Conservation (phyloP, 2,888 invertebrate genomes). For the Ditula angustiorana region DNA sequence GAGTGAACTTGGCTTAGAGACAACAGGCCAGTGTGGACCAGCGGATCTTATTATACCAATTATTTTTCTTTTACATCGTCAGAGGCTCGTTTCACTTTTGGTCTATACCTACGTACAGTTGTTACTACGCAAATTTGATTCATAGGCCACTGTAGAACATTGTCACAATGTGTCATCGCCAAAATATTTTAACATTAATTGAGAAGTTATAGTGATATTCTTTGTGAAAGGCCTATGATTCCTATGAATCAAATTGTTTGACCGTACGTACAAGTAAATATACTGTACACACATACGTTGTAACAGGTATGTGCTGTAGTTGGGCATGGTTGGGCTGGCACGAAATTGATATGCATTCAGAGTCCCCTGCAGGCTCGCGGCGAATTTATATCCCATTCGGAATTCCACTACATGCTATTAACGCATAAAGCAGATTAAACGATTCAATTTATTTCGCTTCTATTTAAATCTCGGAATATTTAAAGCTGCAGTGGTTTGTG, state of each 20-base stretch:
- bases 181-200: no score
- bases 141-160: no score
- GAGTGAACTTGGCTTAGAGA: neutral
- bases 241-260: no score
- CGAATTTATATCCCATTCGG: conserved; percentile 28
- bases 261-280: neutral
- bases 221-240: no score
- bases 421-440: conserved; percentile 37
- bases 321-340: conserved; percentile 2
- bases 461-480: conserved; percentile 29
- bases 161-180: no score
- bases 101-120: neutral
- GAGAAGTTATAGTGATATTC: no score
- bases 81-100: neutral
- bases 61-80: neutral
- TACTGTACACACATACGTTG: neutral
- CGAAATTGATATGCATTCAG: conserved; percentile 35
- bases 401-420: conserved; percentile 36
- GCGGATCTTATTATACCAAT: neutral
- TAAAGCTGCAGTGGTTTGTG: neutral
- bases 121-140: no score
- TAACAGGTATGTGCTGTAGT: neutral
- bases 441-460: conserved; percentile 29
- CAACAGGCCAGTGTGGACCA: no score
- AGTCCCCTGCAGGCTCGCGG: conserved; percentile 31